Evolutionary conservation across 1,140 invertebrate genomes (phyloP).

Genomic region (Sarcophaga peregrina): DNA sequence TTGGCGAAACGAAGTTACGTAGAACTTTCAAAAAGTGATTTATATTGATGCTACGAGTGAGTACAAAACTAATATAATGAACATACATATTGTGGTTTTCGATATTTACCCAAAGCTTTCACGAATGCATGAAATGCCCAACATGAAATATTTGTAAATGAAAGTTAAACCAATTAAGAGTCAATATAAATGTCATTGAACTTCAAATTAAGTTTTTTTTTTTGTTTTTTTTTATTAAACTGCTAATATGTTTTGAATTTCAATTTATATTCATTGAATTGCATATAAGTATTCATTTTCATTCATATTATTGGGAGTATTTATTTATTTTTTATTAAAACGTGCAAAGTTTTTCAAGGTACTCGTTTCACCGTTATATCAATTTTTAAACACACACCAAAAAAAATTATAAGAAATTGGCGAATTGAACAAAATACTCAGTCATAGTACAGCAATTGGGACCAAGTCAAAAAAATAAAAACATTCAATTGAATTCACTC

Average conservation of each 20-base stretch:
- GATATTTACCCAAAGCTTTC: too few species aligned
- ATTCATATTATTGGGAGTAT: neutral
- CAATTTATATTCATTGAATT: too few species aligned
- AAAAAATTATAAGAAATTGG: neutral
- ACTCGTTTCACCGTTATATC: neutral
- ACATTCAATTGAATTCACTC: too few species aligned
- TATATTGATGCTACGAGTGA: too few species aligned
- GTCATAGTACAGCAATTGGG: neutral
- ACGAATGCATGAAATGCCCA: too few species aligned
- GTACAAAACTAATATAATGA: too few species aligned
- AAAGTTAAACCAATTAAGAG: neutral
- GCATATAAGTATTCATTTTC: neutral
- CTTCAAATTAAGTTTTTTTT: neutral
- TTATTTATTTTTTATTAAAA: neutral
- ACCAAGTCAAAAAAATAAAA: too few species aligned
- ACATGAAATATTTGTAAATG: too few species aligned
- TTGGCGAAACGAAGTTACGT: too few species aligned
- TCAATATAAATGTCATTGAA: neutral
- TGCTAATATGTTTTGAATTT: neutral
- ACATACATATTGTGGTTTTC: too few species aligned
- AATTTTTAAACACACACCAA: neutral
- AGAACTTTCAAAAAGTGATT: too few species aligned
- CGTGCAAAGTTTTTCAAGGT: neutral
- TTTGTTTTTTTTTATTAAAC: neutral
- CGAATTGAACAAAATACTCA: constrained; percentile 4